Base-by-base conservation (phyloP, 2,113 vertebrate species). In the Cryptomyrus ogoouensis region DNA sequence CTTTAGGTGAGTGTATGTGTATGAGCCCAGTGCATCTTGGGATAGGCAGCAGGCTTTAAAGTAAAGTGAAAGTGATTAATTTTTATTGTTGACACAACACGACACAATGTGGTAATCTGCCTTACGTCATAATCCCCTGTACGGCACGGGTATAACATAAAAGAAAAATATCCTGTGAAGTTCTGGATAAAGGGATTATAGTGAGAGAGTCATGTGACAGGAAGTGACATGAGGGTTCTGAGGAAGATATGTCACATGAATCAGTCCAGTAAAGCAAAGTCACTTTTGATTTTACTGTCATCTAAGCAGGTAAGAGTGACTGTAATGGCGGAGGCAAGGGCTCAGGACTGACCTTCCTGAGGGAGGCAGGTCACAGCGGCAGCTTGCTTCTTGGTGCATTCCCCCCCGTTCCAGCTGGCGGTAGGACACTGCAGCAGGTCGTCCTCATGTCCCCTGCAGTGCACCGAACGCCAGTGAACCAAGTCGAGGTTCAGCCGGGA, bases 361-460 rank as follows among this genome's bases (percentile, higher is more conserved):
- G 88, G 94, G 13, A 52, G 95, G 93, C 97, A 98, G 27, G 93
- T 95, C 92, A 97, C 95, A 12, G 96, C 97, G 93, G 98, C 97
- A 90, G 93, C 97, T 91, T 93, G 94, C 89, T 95, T 95, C 91
- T 95, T 91, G 89, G 94, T 92, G 93, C 97, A 98, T 5, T 90
- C 92, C 85, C 94, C 95, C 89, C 96, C 96, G 83, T 96, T 95
- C 97, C 97, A 97, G 89, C 92, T 92, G 74, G 95, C 95, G 94
- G 95, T 97, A 83, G 95, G 94, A 93, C 97, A 99, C 74, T 96
- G 94, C 85, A 97, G 93, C 92, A 97, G 94, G 91, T 96, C 97
- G 91, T 95, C 94, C 94, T 98, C 97, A 42, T 97, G 95, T 90
- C 98, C 97, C 74, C 86, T 94, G 95, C 98, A 99, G 90, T 87